phyloP scores from a whole-genome alignment of 2,113 vertebrate species.

The Uria lomvia region DNA sequence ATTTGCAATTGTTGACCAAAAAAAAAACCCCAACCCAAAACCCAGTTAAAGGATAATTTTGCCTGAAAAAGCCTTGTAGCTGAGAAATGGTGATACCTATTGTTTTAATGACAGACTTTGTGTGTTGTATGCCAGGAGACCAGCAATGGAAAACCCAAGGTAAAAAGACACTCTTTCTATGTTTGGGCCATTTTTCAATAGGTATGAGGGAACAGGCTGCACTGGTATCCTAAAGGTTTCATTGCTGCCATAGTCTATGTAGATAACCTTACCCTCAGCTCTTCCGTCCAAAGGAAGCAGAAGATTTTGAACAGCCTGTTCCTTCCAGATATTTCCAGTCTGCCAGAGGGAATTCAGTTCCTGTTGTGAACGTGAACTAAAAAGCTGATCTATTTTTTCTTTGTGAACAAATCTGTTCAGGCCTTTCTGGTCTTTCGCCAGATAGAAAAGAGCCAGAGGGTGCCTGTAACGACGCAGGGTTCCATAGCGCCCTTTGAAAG shows the following conservation, averaged over 20 bases:
- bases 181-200: constrained; percentile 49
- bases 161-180: constrained; percentile 68
- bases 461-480: constrained; percentile 52
- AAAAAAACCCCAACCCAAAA: not conserved
- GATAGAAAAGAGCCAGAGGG: constrained; percentile 63
- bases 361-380: not conserved
- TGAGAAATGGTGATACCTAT: not conserved
- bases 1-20: not conserved
- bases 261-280: constrained; percentile 52
- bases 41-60: not conserved
- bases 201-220: constrained; percentile 46
- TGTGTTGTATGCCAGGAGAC: constrained; percentile 64
- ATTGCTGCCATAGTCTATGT: constrained; percentile 48
- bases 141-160: constrained; percentile 70
- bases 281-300: constrained; percentile 50
- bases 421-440: not conserved
- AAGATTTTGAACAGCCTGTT: constrained; percentile 12
- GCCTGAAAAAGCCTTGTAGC: not conserved
- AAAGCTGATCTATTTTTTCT: constrained; percentile 51
- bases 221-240: constrained; percentile 61
- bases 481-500: constrained; percentile 48
- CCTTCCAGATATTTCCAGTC: constrained; percentile 61
- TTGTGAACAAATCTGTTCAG: constrained; percentile 65
- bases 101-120: not conserved
- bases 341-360: constrained; percentile 56